Conservation (phyloP, 2,113 vertebrate genomes). For the Himantopus leucocephalus region DNA sequence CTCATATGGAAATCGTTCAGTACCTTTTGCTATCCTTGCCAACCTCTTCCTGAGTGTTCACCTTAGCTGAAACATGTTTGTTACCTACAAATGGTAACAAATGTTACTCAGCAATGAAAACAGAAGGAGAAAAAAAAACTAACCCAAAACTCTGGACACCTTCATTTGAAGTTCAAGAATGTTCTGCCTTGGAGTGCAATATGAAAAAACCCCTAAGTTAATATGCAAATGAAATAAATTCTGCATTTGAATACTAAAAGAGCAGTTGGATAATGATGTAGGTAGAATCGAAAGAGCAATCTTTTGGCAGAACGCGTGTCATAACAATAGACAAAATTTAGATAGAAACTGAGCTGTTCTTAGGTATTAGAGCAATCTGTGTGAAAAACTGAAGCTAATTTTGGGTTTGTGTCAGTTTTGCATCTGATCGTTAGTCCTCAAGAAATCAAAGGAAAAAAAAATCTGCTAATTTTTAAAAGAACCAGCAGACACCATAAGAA, state of each 20-base stretch:
- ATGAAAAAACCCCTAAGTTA: background rate
- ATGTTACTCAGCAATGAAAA: background rate
- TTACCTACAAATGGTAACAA: background rate
- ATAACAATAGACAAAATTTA: background rate
- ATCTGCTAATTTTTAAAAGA: background rate
- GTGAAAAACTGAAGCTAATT: background rate
- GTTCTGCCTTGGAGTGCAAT: background rate
- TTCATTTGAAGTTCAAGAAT: background rate
- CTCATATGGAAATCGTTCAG: background rate
- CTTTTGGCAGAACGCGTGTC: background rate
- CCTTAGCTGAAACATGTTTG: background rate
- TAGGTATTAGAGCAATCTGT: background rate
- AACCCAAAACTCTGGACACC: background rate
- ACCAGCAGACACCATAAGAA: background rate
- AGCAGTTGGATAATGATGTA: background rate
- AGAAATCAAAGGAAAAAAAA: background rate
- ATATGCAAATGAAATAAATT: background rate
- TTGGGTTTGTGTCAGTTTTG: background rate
- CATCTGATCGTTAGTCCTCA: background rate
- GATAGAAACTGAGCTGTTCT: background rate
- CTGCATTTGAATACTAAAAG: background rate
- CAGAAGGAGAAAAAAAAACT: background rate
- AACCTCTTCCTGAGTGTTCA: background rate
- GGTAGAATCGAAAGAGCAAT: background rate
- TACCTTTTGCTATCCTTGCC: background rate